phyloP scores from a whole-genome alignment of 2,888 invertebrate genomes.

The Brenthis hecate region DNA sequence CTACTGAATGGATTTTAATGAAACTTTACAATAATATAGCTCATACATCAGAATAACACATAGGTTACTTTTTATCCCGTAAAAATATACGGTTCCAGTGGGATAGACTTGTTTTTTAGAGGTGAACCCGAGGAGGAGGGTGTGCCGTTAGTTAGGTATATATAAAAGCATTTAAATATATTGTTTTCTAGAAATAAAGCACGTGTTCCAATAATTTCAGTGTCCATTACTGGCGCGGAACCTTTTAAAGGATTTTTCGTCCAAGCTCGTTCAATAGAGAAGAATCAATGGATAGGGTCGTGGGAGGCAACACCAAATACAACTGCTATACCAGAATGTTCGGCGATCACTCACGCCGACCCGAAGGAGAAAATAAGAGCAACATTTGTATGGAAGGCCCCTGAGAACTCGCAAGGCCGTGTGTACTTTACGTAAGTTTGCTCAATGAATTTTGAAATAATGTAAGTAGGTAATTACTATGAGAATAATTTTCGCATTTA shows the following conservation, averaged over 20 bases:
- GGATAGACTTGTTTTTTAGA: too few species aligned
- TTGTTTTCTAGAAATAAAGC: too few species aligned
- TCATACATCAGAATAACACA: too few species aligned
- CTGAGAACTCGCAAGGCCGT: constrained; percentile 84
- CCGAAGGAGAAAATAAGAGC: constrained; percentile 88
- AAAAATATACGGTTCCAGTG: too few species aligned
- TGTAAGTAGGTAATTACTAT: too few species aligned
- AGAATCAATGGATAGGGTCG: constrained; percentile 88
- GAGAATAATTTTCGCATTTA: too few species aligned
- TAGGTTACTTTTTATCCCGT: too few species aligned
- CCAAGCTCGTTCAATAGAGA: constrained; percentile 88
- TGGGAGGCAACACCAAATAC: constrained; percentile 89
- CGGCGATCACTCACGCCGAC: constrained; percentile 90
- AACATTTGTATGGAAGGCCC: constrained; percentile 89
- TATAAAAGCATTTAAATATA: too few species aligned
- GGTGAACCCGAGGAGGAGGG: too few species aligned
- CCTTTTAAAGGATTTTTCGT: constrained; percentile 92
- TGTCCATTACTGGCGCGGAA: constrained; percentile 80
- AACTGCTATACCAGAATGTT: constrained; percentile 89
- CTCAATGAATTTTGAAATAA: not conserved
- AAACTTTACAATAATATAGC: too few species aligned
- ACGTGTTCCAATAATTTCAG: constrained; percentile 57
- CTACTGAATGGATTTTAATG: too few species aligned
- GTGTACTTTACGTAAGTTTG: constrained; percentile 91
- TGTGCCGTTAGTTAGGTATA: too few species aligned